phyloP scores from a whole-genome alignment of 2,888 invertebrate species.

The Campaea margaritaria region DNA sequence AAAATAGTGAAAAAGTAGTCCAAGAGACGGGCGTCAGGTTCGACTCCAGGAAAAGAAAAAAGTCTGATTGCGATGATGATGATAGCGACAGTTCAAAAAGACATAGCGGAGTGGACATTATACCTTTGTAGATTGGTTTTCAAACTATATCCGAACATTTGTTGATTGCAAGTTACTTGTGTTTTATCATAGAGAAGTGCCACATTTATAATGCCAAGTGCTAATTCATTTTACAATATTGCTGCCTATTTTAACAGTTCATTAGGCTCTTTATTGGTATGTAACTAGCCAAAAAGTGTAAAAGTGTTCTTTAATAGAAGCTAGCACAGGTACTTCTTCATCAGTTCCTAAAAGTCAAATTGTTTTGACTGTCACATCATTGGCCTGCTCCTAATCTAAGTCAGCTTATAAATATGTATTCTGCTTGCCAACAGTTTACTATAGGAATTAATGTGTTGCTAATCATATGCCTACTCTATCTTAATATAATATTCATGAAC shows the following conservation, averaged over 20 bases:
- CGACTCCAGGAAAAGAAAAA: conserved; percentile 75
- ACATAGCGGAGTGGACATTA: conserved; percentile 57
- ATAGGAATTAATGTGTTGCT: background rate
- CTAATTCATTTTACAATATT: too few species aligned
- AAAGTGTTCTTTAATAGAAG: background rate
- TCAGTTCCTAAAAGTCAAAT: background rate
- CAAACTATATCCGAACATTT: too few species aligned
- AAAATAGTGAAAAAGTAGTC: conserved; percentile 78
- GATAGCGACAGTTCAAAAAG: conserved; percentile 70
- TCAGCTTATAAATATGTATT: background rate
- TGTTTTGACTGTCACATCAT: background rate
- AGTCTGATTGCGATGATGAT: conserved; percentile 60
- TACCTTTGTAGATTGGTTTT: conserved; percentile 44
- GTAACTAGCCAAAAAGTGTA: too few species aligned
- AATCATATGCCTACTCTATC: background rate
- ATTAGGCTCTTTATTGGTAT: too few species aligned
- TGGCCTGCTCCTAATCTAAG: background rate
- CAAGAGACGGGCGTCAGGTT: conserved; percentile 76
- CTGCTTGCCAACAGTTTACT: background rate
- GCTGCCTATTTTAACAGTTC: too few species aligned
- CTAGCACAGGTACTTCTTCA: too few species aligned
- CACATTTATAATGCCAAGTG: too few species aligned
- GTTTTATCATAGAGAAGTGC: background rate
- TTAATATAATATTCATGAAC: background rate
- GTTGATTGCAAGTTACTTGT: background rate